Conservation (phyloP, 2,888 invertebrate genomes). For the Lasioglossum morio region DNA sequence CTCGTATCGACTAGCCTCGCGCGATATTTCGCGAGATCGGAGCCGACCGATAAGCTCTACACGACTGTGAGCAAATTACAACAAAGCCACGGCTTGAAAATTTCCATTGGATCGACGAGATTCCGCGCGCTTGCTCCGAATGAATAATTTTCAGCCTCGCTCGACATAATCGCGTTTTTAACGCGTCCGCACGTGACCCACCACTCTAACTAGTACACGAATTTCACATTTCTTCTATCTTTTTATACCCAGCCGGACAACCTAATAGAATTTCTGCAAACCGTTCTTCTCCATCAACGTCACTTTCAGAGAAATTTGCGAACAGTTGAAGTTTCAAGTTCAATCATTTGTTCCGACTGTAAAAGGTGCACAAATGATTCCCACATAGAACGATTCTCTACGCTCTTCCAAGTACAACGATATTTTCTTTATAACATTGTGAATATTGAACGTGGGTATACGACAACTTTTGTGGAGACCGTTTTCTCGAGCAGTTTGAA, state of each 20-base stretch:
- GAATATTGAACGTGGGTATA: neutral
- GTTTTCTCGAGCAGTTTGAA: too few relatives aligned
- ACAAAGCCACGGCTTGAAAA: conserved; percentile 9
- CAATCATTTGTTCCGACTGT: neutral
- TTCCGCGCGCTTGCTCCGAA: neutral
- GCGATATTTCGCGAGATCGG: conserved; percentile 29
- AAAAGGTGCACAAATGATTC: too few relatives aligned
- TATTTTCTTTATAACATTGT: neutral
- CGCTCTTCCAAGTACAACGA: neutral
- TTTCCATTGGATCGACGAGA: conserved; percentile 14
- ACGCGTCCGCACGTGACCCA: neutral
- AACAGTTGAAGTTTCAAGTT: too few relatives aligned
- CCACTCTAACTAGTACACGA: neutral
- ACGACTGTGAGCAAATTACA: conserved; percentile 31
- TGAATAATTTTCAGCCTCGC: neutral
- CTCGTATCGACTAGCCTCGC: conserved; percentile 7
- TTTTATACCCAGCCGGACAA: neutral
- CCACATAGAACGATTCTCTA: neutral
- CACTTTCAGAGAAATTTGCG: too few relatives aligned
- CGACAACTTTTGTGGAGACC: neutral
- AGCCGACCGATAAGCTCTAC: conserved; percentile 24
- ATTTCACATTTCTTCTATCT: neutral
- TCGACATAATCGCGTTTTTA: neutral
- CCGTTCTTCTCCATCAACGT: neutral
- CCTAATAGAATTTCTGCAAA: neutral